Conservation (phyloP, 2,888 invertebrate genomes). For the Mongoloraphidia duomilia region DNA sequence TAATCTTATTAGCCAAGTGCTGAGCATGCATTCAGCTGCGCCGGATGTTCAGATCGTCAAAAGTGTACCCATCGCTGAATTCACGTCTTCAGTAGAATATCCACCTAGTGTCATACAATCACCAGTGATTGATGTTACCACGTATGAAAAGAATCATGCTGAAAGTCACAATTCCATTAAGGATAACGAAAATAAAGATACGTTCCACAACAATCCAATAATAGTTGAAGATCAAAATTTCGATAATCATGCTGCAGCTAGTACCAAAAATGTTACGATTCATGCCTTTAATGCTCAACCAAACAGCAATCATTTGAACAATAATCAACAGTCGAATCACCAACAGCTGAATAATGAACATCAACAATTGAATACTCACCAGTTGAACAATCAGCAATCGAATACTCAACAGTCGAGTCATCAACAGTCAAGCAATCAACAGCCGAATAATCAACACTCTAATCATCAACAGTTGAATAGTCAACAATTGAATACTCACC, state of each 20-base stretch:
- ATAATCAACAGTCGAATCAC: too few species aligned
- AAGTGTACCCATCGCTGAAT: conserved; percentile 53
- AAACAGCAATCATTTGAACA: too few species aligned
- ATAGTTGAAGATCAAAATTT: conserved; percentile 23
- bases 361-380: too few species aligned
- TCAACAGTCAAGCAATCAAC: too few species aligned
- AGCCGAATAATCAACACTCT: too few species aligned
- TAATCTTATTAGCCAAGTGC: too few species aligned
- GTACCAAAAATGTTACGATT: conserved; percentile 20
- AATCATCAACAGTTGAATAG: too few species aligned
- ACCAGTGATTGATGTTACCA: conserved; percentile 46
- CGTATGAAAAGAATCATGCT: conserved; percentile 16
- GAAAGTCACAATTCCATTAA: conserved; percentile 5
- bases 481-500: too few species aligned
- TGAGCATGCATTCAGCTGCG: neutral
- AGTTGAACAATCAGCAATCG: too few species aligned
- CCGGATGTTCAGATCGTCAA: conserved; percentile 40
- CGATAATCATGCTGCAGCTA: conserved; percentile 38
- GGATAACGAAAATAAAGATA: conserved; percentile 14
- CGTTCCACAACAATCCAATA: conserved; percentile 25
- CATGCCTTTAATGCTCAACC: too few species aligned
- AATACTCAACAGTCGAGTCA: too few species aligned
- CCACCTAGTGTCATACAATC: conserved; percentile 57
- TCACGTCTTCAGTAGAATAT: conserved; percentile 54
- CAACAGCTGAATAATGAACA: too few species aligned